phyloP scores from a whole-genome alignment of 2,113 vertebrate genomes.

The Gopherus flavomarginatus region DNA sequence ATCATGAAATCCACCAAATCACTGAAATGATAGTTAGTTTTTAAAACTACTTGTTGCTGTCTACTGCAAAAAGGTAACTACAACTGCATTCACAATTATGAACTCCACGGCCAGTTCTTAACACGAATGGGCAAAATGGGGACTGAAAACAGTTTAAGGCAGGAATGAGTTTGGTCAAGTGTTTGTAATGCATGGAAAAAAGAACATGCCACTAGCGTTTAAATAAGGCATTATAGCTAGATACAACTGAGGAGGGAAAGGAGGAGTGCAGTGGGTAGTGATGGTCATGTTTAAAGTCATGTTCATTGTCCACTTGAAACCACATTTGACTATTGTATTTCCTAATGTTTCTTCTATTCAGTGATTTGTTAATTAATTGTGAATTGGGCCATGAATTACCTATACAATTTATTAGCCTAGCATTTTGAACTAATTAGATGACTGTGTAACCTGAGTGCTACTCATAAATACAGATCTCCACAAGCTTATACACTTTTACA shows the following conservation, averaged over 20 bases:
- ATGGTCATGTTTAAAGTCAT: background rate
- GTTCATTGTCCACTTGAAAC: background rate
- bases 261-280: no score
- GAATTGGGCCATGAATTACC: background rate
- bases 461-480: background rate
- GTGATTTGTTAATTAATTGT: background rate
- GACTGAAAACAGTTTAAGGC: background rate
- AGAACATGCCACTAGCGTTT: background rate
- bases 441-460: background rate
- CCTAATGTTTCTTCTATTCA: background rate
- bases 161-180: background rate
- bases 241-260: background rate
- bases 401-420: background rate
- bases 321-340: background rate
- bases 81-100: background rate
- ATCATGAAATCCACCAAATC: background rate
- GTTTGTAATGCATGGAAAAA: background rate
- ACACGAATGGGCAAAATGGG: background rate
- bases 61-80: background rate
- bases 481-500: background rate
- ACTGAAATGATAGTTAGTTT: background rate
- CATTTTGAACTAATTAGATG: background rate
- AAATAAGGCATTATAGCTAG: background rate
- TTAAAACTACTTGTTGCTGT: background rate
- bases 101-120: background rate